A percentile compares a stretch with the other conserved stretches of the same genome.
These are phyloP conservation scores for Patella vulgata DNA, from an alignment of 1,140 invertebrate species.

Conservation along the genomic window DNA sequence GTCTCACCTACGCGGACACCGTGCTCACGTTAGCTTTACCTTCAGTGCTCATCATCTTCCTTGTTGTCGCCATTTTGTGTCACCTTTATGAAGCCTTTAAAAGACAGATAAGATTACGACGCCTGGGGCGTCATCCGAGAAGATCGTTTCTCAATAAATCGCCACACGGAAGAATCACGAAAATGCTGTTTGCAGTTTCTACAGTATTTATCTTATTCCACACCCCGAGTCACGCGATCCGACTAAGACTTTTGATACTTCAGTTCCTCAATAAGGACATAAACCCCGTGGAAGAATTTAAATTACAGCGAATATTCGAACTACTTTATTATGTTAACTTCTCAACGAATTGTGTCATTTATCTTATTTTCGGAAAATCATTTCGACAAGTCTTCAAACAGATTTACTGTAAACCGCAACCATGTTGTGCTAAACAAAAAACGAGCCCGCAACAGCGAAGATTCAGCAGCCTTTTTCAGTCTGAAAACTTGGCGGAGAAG, in stretches of 20 bases:
- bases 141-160: constrained; percentile 5
- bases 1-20: constrained; percentile 66
- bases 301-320: constrained; percentile 71
- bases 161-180: constrained; percentile 79
- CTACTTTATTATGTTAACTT: constrained; percentile 82
- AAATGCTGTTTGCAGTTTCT: constrained; percentile 83
- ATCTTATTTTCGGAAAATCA: constrained; percentile 67
- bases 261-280: constrained; percentile 11
- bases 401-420: constrained; percentile 8
- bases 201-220: constrained; percentile 82
- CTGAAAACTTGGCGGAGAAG: too few species aligned
- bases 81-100: neutral
- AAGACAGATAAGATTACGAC: constrained; percentile 69
- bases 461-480: too few species aligned
- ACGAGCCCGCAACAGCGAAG: too few species aligned
- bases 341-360: constrained; percentile 85
- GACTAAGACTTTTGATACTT: constrained; percentile 53
- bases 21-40: constrained; percentile 19
- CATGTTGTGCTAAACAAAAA: too few species aligned
- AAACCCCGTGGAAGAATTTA: constrained; percentile 17
- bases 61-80: constrained; percentile 11
- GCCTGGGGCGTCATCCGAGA: constrained; percentile 14
- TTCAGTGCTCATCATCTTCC: constrained; percentile 17
- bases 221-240: constrained; percentile 72
- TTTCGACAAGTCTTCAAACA: constrained; percentile 40